Base-by-base conservation (phyloP, 2,888 invertebrate species). In the Notodonta ziczac region DNA sequence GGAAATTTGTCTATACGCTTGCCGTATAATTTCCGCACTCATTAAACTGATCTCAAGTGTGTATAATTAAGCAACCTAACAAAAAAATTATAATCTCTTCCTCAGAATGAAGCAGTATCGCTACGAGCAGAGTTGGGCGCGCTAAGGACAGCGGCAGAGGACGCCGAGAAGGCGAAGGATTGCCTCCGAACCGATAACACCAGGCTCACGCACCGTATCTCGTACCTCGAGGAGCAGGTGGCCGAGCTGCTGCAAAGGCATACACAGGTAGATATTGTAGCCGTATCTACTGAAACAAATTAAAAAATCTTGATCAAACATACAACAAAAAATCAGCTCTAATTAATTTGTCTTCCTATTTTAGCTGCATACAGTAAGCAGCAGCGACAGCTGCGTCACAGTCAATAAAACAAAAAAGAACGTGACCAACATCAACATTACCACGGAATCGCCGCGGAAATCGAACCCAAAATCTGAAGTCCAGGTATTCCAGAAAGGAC, bases 161-260 rank as follows among this genome's bases (percentile, higher is more conserved):
- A 95, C 77, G 95, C 95, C 0, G 95, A 95, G 78, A 89, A 93
- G 56, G 94, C 95, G 57, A 95, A 96, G 82, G 96, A 96, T 70
- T 94, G 94, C 13, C 91, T 96, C 44, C 95, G 96, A 77, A 94
- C 96, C 32, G 98, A 98, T 88, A 98, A 97, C 90, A 95, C 97
- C 65, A 94, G 98, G 58, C 94, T 98, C 64, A 97, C 97, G 13
- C 98, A 98, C 87, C 94, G 98, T 72, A 98, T 98, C 78, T 97
- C 97, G 2, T 98, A 98, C 87, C 94, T 98, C 62, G 98, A 98
- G 86, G 98, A 98, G 82, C 98, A 98, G 89, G 97, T 97, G 70
- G 91, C 94, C 0, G 95, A 96, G 73, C 85, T 96, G 57, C 92
- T 96, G 59, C 86, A 87, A 46, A 84, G 92, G 67, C 92, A 91